Base-by-base conservation (phyloP, 2,888 invertebrate genomes). In the Carabus problematicus region DNA sequence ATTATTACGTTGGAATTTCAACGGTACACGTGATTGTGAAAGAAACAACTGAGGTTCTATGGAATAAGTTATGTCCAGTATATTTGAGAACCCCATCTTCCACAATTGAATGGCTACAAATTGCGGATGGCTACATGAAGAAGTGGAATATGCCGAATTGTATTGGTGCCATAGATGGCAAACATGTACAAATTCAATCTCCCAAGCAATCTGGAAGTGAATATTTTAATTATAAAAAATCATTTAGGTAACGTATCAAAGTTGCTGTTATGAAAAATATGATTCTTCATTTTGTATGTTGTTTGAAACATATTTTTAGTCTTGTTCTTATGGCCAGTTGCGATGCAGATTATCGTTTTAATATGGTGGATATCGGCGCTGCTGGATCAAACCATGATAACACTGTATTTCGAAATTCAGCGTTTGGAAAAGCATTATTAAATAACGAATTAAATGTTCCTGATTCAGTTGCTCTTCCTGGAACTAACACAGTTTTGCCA, bases 171-270 rank as follows among this genome's bases (percentile, higher is more conserved):
- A 43, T 76, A 39, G 76, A 76, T 58, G 76, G 76, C 64, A 77
- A 77, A 68, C 75, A 76, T 73, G 56, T 77, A 3, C 64, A 72
- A 4, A 73, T 77, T 3, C 64, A 75, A 70, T 64, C 14, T 52
- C 77, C 76, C 9, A 19, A 69, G 16, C 63, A 74, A 49, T 70
- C 69, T 49, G 73, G 72, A 18, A 71, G 14, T n/a, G 43, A 64
- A 70, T 70, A 70, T 72, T 76, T 64, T 45, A 76, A 75, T 52
- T 77, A 76, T 71, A 77, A 76, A 70, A 74, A 74, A 70, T 67
- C 68, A 18, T 72, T 73, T 59, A 72, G 72, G 55, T 55, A 18
- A 52, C 52, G 18, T 52, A 52, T n/a, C 2, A 29, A 29, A 29
- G 1, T 2, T 55, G 8, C 8, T 7, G 55, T 8, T 19, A 55